phyloP scores from a whole-genome alignment of 2,113 vertebrate species.

The Crotophaga sulcirostris region DNA sequence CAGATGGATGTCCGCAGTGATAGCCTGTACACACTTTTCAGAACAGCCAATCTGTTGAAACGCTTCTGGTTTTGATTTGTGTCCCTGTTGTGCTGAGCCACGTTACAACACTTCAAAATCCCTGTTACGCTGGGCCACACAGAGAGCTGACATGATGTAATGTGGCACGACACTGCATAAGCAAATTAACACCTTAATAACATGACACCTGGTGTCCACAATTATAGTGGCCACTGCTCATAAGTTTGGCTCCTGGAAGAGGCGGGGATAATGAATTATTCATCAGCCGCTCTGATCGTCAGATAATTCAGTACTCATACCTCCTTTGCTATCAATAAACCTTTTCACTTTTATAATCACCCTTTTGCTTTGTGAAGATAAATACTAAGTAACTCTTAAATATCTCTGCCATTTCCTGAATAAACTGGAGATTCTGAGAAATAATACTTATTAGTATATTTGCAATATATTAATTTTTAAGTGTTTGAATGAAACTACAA shows the following conservation, averaged over 20 bases:
- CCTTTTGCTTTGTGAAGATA: conserved; percentile 18
- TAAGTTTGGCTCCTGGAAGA: neutral
- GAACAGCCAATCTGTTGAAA: neutral
- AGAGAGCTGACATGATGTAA: neutral
- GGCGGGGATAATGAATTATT: conserved; percentile 43
- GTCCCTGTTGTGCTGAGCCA: neutral
- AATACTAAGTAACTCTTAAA: conserved; percentile 53
- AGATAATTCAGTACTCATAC: conserved; percentile 34
- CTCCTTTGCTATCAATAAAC: conserved; percentile 42
- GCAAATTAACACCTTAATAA: conserved; percentile 13
- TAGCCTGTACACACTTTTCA: neutral
- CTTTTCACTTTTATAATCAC: conserved; percentile 31
- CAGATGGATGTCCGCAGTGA: conserved; percentile 2
- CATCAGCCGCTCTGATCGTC: neutral
- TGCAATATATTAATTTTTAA: neutral
- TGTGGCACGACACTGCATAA: neutral
- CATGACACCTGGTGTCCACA: neutral
- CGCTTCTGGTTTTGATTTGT: neutral
- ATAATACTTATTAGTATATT: neutral
- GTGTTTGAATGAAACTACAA: neutral
- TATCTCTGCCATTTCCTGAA: conserved; percentile 26
- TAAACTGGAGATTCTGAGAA: conserved; percentile 40
- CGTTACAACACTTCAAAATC: neutral
- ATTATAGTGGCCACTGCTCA: neutral
- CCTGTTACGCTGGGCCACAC: neutral